phyloP scores from a whole-genome alignment of 2,888 invertebrate species.

The Lamproptera curius region DNA sequence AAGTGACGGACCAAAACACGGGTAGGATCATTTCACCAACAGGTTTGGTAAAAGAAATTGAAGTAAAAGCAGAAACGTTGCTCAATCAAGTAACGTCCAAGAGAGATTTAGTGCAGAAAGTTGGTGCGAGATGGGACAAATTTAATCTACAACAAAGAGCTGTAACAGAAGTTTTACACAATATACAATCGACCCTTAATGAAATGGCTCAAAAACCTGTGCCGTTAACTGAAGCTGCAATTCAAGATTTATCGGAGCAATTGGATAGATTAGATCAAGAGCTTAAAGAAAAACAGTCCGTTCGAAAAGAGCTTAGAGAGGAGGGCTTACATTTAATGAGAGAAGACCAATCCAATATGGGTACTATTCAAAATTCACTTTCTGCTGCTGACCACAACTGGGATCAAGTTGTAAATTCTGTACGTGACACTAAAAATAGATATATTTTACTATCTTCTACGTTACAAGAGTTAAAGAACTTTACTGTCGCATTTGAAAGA shows the following conservation, averaged over 20 bases:
- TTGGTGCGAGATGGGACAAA: slow-evolving; percentile 86
- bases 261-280: slow-evolving; percentile 76
- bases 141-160: slow-evolving; percentile 86
- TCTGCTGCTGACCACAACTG: slow-evolving; percentile 88
- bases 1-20: slow-evolving; percentile 83
- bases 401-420: slow-evolving; percentile 86
- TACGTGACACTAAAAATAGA: slow-evolving; percentile 86
- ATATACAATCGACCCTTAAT: slow-evolving; percentile 75
- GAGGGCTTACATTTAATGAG: slow-evolving; percentile 89
- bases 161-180: slow-evolving; percentile 81
- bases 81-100: slow-evolving; percentile 82
- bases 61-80: slow-evolving; percentile 82
- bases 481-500: slow-evolving; percentile 82
- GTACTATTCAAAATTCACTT: slow-evolving; percentile 87
- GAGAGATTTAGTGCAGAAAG: slow-evolving; percentile 82
- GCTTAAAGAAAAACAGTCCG: slow-evolving; percentile 77
- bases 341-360: slow-evolving; percentile 88
- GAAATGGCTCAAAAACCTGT: slow-evolving; percentile 74
- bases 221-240: slow-evolving; percentile 65
- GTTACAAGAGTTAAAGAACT: slow-evolving; percentile 86
- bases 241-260: slow-evolving; percentile 69
- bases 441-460: slow-evolving; percentile 85
- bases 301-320: slow-evolving; percentile 85
- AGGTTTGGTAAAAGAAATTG: slow-evolving; percentile 84
- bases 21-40: slow-evolving; percentile 86